Base-by-base conservation (phyloP, 1,140 invertebrate genomes). In the Drosophila persimilis region DNA sequence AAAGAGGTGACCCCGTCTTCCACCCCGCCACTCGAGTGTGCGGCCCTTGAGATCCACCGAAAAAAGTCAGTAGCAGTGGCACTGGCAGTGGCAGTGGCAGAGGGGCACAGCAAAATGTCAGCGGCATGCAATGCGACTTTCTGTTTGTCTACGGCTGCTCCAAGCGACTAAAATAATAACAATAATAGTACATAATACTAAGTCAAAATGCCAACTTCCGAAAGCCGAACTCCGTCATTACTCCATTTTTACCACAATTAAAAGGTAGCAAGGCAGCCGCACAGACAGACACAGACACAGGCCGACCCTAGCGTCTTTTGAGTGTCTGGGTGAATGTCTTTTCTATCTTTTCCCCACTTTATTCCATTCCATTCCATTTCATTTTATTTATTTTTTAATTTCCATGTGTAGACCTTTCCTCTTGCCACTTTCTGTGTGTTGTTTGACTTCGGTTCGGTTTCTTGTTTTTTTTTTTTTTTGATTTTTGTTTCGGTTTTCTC, bases 111-210 rank as follows among this genome's bases (percentile, higher is more conserved):
- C 35, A 58, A 58, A 63, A 62, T 64, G 57, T 64, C 58, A 64
- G 61, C 65, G 17, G 44, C 65, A 69, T 69, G 63, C 65, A 69
- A 69, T 29, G 64, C 45, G 26, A 84, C 79, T 83, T 83, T 83
- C 79, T 83, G 79, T 83, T 83, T 83, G 80, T 58, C 41, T 61
- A 58, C 63, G 60, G 48, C 58, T 67, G 73, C 67, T 45, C 29
- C 63, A 44, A 52, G 51, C 48, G 66, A 78, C 74, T 79, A 78
- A 83, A 83, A 81, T 73, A 73, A 73, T 80, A 83, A 83, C 64
- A 83, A 83, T 83, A 83, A 83, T 83, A 83, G 70, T 74, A 84
- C 64, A 83, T 78, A 81, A 78, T 83, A 78, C 79, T 78, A 71
- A 65, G 41, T 78, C 72, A 78, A 81, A 81, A 81, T 78, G 79